A percentile compares a stretch with the other conserved stretches of the same genome.
Evolutionary conservation across 2,797 vertebrate species (phyloP).

Genomic region (Glyptemys insculpta): DNA sequence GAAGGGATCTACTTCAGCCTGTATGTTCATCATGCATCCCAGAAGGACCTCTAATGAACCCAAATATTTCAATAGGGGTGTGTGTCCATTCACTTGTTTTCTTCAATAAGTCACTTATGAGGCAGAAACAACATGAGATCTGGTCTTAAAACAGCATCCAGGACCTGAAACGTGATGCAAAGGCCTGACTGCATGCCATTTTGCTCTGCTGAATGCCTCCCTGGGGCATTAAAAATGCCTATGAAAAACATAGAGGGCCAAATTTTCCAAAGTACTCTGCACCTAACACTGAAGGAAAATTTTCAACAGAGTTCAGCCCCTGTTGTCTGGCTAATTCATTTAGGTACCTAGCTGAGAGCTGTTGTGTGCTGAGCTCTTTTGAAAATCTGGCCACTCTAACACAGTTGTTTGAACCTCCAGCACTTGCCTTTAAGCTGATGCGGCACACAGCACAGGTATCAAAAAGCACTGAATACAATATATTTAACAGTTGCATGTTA

Average conservation of each 20-base stretch:
- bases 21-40: background rate
- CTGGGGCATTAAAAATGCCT: constrained; percentile 44
- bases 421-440: constrained; percentile 26
- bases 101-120: constrained; percentile 31
- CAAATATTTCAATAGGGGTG: background rate
- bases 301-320: background rate
- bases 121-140: constrained; percentile 46
- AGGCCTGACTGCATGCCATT: constrained; percentile 41
- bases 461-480: background rate
- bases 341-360: background rate
- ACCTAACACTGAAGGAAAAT: constrained; percentile 7
- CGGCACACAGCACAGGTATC: background rate
- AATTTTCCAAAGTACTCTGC: constrained; percentile 37
- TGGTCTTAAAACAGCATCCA: constrained; percentile 5
- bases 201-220: constrained; percentile 38
- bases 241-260: constrained; percentile 4
- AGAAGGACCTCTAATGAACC: background rate
- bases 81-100: background rate
- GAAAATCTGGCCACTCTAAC: background rate
- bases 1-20: constrained; percentile 52
- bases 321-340: constrained; percentile 33
- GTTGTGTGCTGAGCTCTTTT: constrained; percentile 9
- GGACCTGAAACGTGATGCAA: constrained; percentile 33
- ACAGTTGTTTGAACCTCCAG: constrained; percentile 15
- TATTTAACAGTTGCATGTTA: background rate